A percentile compares a stretch with the other conserved stretches of the same genome.
These are phyloP conservation scores for Drosophila kambysellisi DNA, from an alignment of 2,888 invertebrate species.

Conservation along the genomic window DNA sequence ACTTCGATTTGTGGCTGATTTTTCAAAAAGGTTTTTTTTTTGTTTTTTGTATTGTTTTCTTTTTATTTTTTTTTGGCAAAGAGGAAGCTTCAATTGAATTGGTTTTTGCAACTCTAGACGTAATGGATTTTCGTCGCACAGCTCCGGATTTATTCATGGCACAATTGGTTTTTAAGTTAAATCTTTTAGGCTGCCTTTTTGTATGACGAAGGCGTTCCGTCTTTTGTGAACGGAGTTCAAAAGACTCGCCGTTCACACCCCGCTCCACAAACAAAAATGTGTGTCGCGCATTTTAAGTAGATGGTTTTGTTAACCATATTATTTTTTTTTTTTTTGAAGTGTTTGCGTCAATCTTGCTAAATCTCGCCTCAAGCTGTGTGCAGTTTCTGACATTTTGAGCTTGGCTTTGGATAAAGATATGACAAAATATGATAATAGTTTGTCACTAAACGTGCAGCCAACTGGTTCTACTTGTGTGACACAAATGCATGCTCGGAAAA, in stretches of 20 bases:
- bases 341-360: constrained; percentile 26
- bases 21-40: constrained; percentile 3
- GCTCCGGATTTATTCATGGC: constrained; percentile 54
- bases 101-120: constrained; percentile 11
- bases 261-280: constrained; percentile 46
- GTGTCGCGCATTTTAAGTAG: constrained; percentile 71
- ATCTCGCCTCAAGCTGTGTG: constrained; percentile 36
- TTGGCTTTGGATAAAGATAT: constrained; percentile 45
- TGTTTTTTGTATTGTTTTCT: not conserved
- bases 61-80: constrained; percentile 14
- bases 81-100: constrained; percentile 19
- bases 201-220: constrained; percentile 47
- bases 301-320: constrained; percentile 15
- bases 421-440: constrained; percentile 59
- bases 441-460: constrained; percentile 13
- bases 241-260: constrained; percentile 67
- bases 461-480: constrained; percentile 31
- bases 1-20: constrained; percentile 8
- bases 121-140: constrained; percentile 24
- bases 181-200: constrained; percentile 29
- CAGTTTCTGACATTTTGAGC: constrained; percentile 65
- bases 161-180: constrained; percentile 20
- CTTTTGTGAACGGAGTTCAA: constrained; percentile 51
- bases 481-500: constrained; percentile 1
- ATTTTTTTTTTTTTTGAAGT: constrained; percentile 1